Base-by-base conservation (phyloP, 92 coral and sea anemone species). In the Galaxea fascicularis region DNA sequence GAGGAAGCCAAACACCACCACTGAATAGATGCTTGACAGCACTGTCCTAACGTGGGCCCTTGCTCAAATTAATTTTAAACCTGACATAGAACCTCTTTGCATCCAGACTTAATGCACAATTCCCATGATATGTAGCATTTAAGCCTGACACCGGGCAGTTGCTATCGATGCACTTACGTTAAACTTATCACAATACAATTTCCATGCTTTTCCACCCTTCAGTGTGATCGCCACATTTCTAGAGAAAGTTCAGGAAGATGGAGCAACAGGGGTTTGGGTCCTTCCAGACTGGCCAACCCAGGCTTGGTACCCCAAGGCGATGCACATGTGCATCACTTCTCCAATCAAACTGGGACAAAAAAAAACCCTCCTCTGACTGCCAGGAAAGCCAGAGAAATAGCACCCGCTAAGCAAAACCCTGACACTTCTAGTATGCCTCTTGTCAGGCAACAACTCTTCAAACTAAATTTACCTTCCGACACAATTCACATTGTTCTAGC, bases 381-480 rank as follows among this genome's bases (percentile, higher is more conserved):
- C 62, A 8, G 62, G 24, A 24, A 56, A 56, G n/a, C 62, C 62
- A 56, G 24, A 56, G 2, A 24, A 56, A 20, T 1, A 3, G 3
- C 62, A 56, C 22, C 62, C n/a, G 17, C 62, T 20, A 24, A 1
- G 17, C 62, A 56, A 56, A 20, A 10, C 62, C 5, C 80, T 79
- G 46, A 29, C 24, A 3, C 80, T 86, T 0, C 65, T 86, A 29
- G 65, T 71, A 18, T 86, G 89, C 73, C 85, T 11, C 51, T 66
- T 86, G 47, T 86, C 90, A 24, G 76, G 82, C 80, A 79, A 65
- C 82, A 80, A 49, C 78, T 87, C 16, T n/a, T 8, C 18, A 20
- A 13, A 0, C n/a, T 49, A 12, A 71, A 81, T 0, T 41, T 87
- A 49, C 60, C 77, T 7, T 22, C 65, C 0, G 82, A 80, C 31